Evolutionary conservation across 2,113 vertebrate species (phyloP).

Genomic region (Microtus oregoni): DNA sequence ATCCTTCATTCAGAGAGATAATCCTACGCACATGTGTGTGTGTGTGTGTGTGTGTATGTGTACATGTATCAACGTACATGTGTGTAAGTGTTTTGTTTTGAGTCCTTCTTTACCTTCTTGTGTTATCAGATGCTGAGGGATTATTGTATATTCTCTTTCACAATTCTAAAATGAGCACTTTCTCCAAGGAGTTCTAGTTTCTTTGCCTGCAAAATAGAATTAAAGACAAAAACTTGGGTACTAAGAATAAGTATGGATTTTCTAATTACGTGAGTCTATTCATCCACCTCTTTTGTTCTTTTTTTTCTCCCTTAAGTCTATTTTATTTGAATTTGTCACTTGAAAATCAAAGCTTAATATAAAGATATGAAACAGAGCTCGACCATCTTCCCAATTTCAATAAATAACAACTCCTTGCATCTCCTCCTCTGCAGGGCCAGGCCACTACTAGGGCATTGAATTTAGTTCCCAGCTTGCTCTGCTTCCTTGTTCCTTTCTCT

Average conservation of each 20-base stretch:
- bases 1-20: too few species aligned
- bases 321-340: conserved; percentile 57
- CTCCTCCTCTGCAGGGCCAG: neutral
- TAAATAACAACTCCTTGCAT: neutral
- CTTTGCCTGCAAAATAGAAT: neutral
- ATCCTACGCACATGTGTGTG: neutral
- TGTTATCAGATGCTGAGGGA: neutral
- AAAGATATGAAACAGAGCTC: conserved; percentile 35
- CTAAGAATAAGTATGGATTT: neutral
- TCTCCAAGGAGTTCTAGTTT: neutral
- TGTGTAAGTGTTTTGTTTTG: neutral
- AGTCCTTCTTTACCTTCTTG: neutral
- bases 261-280: conserved; percentile 46
- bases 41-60: neutral
- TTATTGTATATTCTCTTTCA: neutral
- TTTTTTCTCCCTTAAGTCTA: neutral
- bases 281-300: neutral
- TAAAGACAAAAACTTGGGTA: conserved; percentile 18
- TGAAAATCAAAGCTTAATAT: neutral
- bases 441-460: neutral
- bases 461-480: neutral
- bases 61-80: neutral
- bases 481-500: neutral
- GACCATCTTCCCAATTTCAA: neutral
- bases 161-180: neutral